Evolutionary conservation across 2,113 vertebrate genomes (phyloP).

Genomic region (Symphodus melops): DNA sequence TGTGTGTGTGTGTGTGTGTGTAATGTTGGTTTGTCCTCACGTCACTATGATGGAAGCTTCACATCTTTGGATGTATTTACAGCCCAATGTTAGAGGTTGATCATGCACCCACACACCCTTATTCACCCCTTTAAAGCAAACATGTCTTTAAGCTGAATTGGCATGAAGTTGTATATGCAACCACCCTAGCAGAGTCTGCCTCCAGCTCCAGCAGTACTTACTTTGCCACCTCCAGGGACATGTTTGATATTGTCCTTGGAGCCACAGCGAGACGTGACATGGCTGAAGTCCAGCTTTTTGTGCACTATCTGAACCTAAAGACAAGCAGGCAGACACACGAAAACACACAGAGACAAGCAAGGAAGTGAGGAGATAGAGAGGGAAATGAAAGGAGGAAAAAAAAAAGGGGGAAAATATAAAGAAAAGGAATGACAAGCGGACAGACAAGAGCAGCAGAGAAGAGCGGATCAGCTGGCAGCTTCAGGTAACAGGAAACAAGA

Average conservation of each 20-base stretch:
- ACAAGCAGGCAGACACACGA: conserved; percentile 83
- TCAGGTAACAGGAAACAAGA: conserved; percentile 64
- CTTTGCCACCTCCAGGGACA: conserved; percentile 99
- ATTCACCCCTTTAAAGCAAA: conserved; percentile 5
- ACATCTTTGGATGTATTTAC: neutral
- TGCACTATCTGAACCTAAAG: conserved; percentile 98
- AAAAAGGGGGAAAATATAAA: conserved; percentile 19
- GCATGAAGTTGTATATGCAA: conserved; percentile 16
- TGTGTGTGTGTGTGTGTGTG: neutral
- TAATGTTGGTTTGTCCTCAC: neutral
- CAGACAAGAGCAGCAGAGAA: conserved; percentile 63
- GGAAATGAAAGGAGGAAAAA: conserved; percentile 9
- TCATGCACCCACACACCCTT: neutral
- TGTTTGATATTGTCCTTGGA: conserved; percentile 99
- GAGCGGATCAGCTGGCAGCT: conserved; percentile 71
- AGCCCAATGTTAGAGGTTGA: neutral
- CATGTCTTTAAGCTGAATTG: conserved; percentile 5
- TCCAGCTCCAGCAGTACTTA: conserved; percentile 87
- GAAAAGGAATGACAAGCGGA: conserved; percentile 33
- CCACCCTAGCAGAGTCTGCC: conserved; percentile 52
- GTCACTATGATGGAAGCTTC: too few species aligned
- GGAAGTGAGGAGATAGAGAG: conserved; percentile 31
- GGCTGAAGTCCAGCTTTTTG: conserved; percentile 99
- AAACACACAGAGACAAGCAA: conserved; percentile 41
- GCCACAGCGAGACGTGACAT: conserved; percentile 99